Evolutionary conservation across 2,888 invertebrate species (phyloP).

Genomic region (Calephelis perditalis): DNA sequence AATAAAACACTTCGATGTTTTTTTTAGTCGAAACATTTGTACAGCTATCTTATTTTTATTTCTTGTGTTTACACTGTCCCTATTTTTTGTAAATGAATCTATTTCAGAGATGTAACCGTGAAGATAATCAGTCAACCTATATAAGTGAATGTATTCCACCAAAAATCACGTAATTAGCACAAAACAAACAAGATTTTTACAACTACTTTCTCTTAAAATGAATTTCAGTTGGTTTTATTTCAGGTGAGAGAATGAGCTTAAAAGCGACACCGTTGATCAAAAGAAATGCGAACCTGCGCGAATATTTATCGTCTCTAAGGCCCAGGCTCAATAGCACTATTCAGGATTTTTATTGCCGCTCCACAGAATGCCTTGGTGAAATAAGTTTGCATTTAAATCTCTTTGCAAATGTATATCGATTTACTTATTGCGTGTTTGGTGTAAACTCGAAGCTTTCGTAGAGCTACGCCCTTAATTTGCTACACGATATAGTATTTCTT

Average conservation of each 20-base stretch:
- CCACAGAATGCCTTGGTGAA: constrained; percentile 30
- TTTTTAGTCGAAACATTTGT: no score
- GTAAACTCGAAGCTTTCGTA: neutral
- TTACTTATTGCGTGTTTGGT: constrained; percentile 22
- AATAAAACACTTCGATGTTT: no score
- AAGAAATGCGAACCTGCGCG: constrained; percentile 37
- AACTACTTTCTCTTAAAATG: constrained; percentile 10
- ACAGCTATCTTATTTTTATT: no score
- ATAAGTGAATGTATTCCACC: neutral
- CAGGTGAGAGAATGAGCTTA: constrained; percentile 19
- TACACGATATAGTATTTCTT: no score
- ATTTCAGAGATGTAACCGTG: no score
- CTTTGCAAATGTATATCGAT: constrained; percentile 29
- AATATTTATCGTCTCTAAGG: constrained; percentile 42
- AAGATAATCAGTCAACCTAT: no score
- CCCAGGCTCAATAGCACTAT: constrained; percentile 39
- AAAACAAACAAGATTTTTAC: neutral
- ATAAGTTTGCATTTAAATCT: constrained; percentile 29
- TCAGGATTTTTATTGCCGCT: constrained; percentile 38
- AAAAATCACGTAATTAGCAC: no score
- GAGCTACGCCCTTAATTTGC: no score
- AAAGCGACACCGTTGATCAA: constrained; percentile 43
- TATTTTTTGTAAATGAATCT: no score
- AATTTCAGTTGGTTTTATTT: constrained; percentile 13
- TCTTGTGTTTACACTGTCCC: no score